These are phyloP conservation scores for Nebria salina DNA, from an alignment of 2,888 invertebrate species.

Conservation along the genomic window DNA sequence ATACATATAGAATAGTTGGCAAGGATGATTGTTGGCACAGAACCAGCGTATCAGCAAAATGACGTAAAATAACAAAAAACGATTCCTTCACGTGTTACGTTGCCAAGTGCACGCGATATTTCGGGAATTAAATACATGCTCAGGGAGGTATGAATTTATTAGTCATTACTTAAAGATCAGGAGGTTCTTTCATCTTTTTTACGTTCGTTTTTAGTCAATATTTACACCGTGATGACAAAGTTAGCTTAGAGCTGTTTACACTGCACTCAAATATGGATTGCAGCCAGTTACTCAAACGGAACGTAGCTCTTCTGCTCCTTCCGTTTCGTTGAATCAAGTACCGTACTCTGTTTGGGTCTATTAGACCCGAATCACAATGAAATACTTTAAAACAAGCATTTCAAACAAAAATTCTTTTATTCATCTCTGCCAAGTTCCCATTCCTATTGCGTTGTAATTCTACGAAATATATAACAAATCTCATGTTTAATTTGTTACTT, in stretches of 20 bases:
- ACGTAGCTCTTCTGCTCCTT: conserved; percentile 23
- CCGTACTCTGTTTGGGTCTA: neutral
- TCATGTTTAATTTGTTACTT: neutral
- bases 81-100: neutral
- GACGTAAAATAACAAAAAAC: conserved; percentile 27
- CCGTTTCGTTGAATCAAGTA: conserved; percentile 6
- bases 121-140: conserved; percentile 30
- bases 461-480: neutral
- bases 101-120: conserved; percentile 28
- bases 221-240: conserved; percentile 26
- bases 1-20: conserved; percentile 33
- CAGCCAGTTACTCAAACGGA: conserved; percentile 8
- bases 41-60: neutral
- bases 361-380: conserved; percentile 15
- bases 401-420: conserved; percentile 16
- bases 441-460: neutral
- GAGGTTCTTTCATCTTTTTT: conserved; percentile 2
- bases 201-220: conserved; percentile 26
- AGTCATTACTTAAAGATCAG: conserved; percentile 27
- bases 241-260: conserved; percentile 7
- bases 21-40: conserved; percentile 26
- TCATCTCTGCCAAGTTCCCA: neutral
- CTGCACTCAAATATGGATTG: conserved; percentile 13
- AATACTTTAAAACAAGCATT: conserved; percentile 35
- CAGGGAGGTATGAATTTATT: conserved; percentile 24